phyloP scores from a whole-genome alignment of 2,113 vertebrate genomes.

The Lamprologus sp. region DNA sequence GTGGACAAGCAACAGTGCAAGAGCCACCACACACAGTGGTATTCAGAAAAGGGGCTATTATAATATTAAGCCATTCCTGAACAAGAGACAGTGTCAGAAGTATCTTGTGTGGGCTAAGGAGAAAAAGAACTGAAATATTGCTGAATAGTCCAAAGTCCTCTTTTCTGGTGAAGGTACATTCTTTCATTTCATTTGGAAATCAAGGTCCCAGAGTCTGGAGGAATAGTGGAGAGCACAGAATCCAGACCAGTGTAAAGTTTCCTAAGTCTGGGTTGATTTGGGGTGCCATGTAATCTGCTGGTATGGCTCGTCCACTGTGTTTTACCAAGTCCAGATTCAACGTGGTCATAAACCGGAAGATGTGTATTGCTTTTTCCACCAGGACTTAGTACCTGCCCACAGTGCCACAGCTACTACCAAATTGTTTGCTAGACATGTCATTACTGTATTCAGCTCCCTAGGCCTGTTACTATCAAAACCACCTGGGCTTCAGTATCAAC shows the following conservation, averaged over 20 bases:
- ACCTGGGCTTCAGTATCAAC: not conserved
- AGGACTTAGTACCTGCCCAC: not conserved
- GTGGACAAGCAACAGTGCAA: not conserved
- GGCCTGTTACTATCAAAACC: not conserved
- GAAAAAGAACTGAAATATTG: not conserved
- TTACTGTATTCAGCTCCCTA: not conserved
- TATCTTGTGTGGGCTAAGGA: not conserved
- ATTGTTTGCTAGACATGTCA: not conserved
- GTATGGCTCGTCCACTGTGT: not conserved
- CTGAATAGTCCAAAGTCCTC: not conserved
- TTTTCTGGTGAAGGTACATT: not conserved
- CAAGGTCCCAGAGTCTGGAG: not conserved
- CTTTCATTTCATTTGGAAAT: not conserved
- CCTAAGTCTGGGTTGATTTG: not conserved
- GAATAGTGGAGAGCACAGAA: fast-evolving
- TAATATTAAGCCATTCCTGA: not conserved
- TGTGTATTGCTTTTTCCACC: not conserved
- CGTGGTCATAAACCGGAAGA: fast-evolving
- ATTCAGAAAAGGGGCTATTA: not conserved
- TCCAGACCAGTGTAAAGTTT: not conserved
- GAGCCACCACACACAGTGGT: not conserved
- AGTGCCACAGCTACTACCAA: no score
- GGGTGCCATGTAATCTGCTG: not conserved
- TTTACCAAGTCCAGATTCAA: not conserved
- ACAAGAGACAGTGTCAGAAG: not conserved